Evolutionary conservation across 2,888 invertebrate genomes (phyloP).

Genomic region (Microplitis deprimator): DNA sequence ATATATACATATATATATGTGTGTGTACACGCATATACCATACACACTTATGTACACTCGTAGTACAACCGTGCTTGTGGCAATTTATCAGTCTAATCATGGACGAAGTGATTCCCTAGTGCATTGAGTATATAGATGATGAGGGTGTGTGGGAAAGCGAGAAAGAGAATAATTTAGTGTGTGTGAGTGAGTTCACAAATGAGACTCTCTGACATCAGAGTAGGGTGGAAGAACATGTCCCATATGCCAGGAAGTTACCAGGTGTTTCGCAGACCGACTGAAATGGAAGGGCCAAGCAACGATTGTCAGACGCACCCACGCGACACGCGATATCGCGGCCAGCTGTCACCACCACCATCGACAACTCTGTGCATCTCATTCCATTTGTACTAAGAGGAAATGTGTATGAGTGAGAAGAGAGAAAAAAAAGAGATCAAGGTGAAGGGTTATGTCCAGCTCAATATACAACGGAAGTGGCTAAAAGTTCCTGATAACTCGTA

Average conservation of each 20-base stretch:
- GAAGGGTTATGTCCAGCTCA: slow-evolving; percentile 29
- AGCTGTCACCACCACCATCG: slow-evolving; percentile 55
- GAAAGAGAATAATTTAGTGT: slow-evolving; percentile 13
- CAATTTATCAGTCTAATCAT: slow-evolving; percentile 62
- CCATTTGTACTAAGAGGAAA: background rate
- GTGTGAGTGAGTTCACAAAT: background rate
- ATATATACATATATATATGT: slow-evolving; percentile 28
- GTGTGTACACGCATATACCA: background rate
- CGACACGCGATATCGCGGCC: slow-evolving; percentile 57
- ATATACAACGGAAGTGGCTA: slow-evolving; percentile 29
- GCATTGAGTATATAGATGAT: slow-evolving; percentile 6
- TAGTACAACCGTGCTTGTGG: slow-evolving; percentile 23
- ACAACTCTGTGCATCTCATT: slow-evolving; percentile 33
- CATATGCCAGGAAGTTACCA: slow-evolving; percentile 59
- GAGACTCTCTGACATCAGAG: slow-evolving; percentile 24
- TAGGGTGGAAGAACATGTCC: slow-evolving; percentile 40
- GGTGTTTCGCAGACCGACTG: slow-evolving; percentile 53
- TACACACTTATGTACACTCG: no score
- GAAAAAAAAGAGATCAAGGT: background rate
- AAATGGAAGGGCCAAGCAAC: slow-evolving; percentile 35
- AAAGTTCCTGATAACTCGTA: slow-evolving; percentile 28
- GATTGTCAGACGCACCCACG: slow-evolving; percentile 51
- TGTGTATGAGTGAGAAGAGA: background rate
- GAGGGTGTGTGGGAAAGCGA: slow-evolving; percentile 28
- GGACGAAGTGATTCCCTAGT: slow-evolving; percentile 58